Evolutionary conservation across 2,888 invertebrate genomes (phyloP), one percentile per base, ranked within the genome.

Genomic region (Eutolmus rufibarbis): DNA sequence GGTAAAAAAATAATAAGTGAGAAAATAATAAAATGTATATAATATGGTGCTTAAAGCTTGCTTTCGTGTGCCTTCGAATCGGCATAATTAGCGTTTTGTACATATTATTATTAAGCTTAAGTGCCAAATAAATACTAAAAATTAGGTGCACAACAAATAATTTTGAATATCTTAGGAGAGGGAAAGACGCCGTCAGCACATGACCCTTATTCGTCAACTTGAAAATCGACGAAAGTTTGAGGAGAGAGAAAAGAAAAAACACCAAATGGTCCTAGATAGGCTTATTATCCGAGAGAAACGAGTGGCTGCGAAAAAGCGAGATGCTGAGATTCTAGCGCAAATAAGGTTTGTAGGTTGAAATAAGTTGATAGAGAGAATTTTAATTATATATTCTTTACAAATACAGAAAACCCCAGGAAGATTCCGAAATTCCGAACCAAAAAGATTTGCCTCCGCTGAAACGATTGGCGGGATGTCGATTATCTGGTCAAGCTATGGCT

Each of bases 401-500:
- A 12, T 12, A 66, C 66, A 95, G 97, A 90, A 97, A 97, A 92
- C 98, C 98, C 0, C 96, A 97, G 90, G 98, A 98, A 92, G 98
- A 98, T 92, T 96, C 98, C 90, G 96, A 97, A 89, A 93, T 98
- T 19, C 94, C 95, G 84, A 96, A 96, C 90, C 96, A 96, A 90
- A 94, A 95, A 91, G 93, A 95, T 0, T 93, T 97, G 89, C 97
- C 97, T 0, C 94, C 94, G 4, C 93, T 97, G 86, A 95, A 95
- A 87, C 94, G 98, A 89, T 95, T 99, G 89, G 95, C 96, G 0
- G 97, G 97, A 1, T 93, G 97, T 87, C 95, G 95, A 91, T 93
- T 99, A 85, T 94, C 97, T 0, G 98, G 98, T 0, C 96, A 97
- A 91, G 98, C 98, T 0, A 97, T 98, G 94, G 96, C 97, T 0